Conservation (phyloP, 2,797 vertebrate genomes). For the Arnoldichthys spilopterus region DNA sequence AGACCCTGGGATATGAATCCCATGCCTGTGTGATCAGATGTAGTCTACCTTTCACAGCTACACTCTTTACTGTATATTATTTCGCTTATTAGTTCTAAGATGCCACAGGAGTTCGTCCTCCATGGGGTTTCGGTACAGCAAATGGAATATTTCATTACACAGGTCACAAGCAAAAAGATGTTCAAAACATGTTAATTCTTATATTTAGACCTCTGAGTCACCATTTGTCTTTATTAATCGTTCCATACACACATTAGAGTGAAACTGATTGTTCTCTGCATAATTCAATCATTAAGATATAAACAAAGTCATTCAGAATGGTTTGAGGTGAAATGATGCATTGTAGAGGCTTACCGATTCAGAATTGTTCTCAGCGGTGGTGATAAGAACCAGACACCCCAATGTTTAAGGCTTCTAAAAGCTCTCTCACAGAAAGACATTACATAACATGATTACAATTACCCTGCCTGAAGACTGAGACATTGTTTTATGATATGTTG, state of each 20-base stretch:
- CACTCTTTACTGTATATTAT: neutral
- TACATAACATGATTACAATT: too few species aligned
- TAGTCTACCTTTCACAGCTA: neutral
- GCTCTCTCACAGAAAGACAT: too few species aligned
- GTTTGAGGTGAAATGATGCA: too few species aligned
- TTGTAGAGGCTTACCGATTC: too few species aligned
- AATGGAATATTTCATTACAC: neutral
- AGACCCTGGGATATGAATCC: slow-evolving; percentile 2
- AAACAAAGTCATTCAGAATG: too few species aligned
- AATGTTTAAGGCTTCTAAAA: too few species aligned
- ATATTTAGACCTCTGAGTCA: slow-evolving; percentile 9
- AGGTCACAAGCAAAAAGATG: neutral
- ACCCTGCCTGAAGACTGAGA: too few species aligned
- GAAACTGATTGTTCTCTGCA: too few species aligned
- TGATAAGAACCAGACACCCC: too few species aligned
- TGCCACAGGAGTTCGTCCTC: neutral
- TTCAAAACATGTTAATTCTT: slow-evolving; percentile 2
- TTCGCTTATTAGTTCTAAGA: neutral
- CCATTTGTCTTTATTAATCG: neutral
- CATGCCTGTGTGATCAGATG: neutral
- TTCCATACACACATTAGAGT: neutral
- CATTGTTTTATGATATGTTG: too few species aligned
- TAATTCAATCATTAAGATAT: too few species aligned
- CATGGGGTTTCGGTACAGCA: neutral
- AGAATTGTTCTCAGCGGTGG: too few species aligned